Percentiles rank a stretch among this genome's conserved stretches.
Conservation (phyloP, 2,797 vertebrate genomes). For the Phataginus tetradactyla region DNA sequence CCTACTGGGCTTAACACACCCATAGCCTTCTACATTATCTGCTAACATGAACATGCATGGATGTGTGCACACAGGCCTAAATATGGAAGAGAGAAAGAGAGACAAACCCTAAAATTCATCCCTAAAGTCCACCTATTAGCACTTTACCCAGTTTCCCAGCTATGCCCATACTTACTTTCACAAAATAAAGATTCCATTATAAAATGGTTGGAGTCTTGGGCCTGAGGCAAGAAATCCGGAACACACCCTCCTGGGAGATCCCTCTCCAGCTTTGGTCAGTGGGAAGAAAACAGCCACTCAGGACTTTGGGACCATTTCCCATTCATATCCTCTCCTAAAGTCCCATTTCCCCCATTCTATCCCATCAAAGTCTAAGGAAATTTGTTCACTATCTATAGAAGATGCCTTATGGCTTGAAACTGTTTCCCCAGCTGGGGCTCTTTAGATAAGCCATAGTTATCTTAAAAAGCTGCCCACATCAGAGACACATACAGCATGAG, state of each 20-base stretch:
- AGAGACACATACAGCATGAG: neutral
- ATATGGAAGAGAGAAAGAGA: slow-evolving; percentile 34
- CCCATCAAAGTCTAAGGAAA: slow-evolving; percentile 55
- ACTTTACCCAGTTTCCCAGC: slow-evolving; percentile 75
- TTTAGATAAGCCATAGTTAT: slow-evolving; percentile 18
- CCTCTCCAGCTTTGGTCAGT: slow-evolving; percentile 81
- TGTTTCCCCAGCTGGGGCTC: slow-evolving; percentile 33
- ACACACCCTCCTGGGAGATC: slow-evolving; percentile 82
- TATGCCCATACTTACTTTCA: slow-evolving; percentile 81
- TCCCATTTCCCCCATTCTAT: slow-evolving; percentile 59
- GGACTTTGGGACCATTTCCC: slow-evolving; percentile 81
- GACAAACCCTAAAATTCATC: slow-evolving; percentile 67
- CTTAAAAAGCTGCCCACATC: slow-evolving; percentile 39
- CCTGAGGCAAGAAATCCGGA: slow-evolving; percentile 83
- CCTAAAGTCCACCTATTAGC: slow-evolving; percentile 74
- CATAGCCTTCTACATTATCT: slow-evolving; percentile 55
- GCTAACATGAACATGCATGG: slow-evolving; percentile 75
- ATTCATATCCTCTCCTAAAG: slow-evolving; percentile 75
- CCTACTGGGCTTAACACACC: slow-evolving; percentile 45
- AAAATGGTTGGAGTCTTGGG: slow-evolving; percentile 83
- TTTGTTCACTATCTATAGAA: slow-evolving; percentile 15
- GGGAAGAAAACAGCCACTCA: slow-evolving; percentile 84
- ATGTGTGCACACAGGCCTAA: slow-evolving; percentile 61
- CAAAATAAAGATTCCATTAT: slow-evolving; percentile 84
- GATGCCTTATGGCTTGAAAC: slow-evolving; percentile 35